phyloP scores from a whole-genome alignment of 2,797 vertebrate genomes.

The Philypnodon macrostomus region DNA sequence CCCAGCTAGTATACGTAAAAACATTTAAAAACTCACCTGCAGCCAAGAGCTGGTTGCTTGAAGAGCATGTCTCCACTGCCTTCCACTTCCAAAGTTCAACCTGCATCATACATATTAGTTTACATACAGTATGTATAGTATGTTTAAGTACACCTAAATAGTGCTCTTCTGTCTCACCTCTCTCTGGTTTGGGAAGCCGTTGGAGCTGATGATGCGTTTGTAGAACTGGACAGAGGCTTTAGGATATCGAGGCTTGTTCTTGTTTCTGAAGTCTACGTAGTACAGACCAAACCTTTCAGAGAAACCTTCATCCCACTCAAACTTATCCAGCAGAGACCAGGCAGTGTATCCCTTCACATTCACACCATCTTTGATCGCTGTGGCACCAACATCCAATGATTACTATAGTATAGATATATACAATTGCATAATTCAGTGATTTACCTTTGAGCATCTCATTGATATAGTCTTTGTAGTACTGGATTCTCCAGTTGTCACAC shows the following conservation, averaged over 20 bases:
- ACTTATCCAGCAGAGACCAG: slow-evolving; percentile 93
- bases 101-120: slow-evolving; percentile 57
- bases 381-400: slow-evolving; percentile 4
- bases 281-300: slow-evolving; percentile 90
- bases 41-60: slow-evolving; percentile 83
- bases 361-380: slow-evolving; percentile 91
- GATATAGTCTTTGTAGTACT: slow-evolving; percentile 88
- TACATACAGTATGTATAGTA: not conserved
- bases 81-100: slow-evolving; percentile 83
- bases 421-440: not conserved
- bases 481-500: slow-evolving; percentile 91
- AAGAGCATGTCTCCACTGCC: slow-evolving; percentile 84
- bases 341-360: slow-evolving; percentile 90
- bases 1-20: slow-evolving; percentile 56
- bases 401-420: not conserved
- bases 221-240: slow-evolving; percentile 92
- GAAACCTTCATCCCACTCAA: slow-evolving; percentile 94
- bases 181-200: slow-evolving; percentile 89
- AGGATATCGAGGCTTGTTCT: slow-evolving; percentile 88
- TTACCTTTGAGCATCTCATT: slow-evolving; percentile 83
- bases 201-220: slow-evolving; percentile 84
- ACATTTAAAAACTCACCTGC: slow-evolving; percentile 77
- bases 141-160: not conserved
- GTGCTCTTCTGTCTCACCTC: slow-evolving; percentile 72
- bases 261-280: slow-evolving; percentile 86